Evolutionary conservation across 2,113 vertebrate species (phyloP).

Genomic region (Dermatemys mawii): DNA sequence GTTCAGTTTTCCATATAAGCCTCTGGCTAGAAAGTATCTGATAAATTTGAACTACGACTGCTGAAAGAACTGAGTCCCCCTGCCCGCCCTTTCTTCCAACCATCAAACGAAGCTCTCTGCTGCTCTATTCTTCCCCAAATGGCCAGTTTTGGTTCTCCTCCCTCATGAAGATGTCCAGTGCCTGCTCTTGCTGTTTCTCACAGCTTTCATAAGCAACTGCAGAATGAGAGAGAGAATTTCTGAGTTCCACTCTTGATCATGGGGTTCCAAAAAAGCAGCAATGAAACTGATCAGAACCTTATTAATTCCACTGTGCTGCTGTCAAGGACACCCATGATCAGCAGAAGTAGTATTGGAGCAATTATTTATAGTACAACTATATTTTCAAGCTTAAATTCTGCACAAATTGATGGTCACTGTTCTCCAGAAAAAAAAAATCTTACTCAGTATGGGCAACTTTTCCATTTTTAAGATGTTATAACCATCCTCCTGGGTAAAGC

Average conservation of each 20-base stretch:
- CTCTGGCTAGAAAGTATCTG: not conserved
- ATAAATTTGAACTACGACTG: not conserved
- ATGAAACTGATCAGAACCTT: not conserved
- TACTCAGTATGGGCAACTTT: not conserved
- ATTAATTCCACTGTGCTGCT: not conserved
- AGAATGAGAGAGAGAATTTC: not conserved
- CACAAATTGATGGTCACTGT: not conserved
- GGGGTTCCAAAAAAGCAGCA: not conserved
- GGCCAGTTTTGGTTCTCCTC: not conserved
- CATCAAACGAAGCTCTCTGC: not conserved
- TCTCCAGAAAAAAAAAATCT: not conserved
- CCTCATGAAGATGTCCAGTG: rapidly evolving
- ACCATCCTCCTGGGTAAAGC: not conserved
- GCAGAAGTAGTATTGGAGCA: not conserved
- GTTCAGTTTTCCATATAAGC: not conserved
- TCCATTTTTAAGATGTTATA: not conserved
- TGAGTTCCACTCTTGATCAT: not conserved
- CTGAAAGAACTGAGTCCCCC: not conserved
- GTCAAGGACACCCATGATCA: not conserved
- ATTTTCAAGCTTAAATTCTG: not conserved
- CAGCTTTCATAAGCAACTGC: not conserved
- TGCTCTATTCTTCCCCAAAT: not conserved
- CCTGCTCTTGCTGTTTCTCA: not conserved
- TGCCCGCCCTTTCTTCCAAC: not conserved
- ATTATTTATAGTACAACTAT: not conserved